Conservation (phyloP, 2,888 invertebrate genomes). For the Patella depressa region DNA sequence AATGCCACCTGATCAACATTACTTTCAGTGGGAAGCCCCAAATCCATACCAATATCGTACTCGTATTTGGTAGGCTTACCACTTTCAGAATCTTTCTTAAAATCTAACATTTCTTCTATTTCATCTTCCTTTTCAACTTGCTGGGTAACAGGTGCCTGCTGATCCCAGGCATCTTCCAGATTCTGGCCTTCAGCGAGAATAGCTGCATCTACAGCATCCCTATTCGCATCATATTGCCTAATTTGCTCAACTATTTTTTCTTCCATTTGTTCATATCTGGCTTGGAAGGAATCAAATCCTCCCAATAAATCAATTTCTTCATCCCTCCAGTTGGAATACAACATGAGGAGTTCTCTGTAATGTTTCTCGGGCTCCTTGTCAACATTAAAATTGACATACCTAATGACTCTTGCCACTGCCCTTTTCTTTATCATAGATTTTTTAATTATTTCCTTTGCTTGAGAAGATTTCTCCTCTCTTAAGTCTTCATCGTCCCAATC, state of each 20-base stretch:
- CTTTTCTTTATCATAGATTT: constrained; percentile 15
- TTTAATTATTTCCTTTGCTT: constrained; percentile 22
- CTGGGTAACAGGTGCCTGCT: constrained; percentile 26
- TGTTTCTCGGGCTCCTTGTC: constrained; percentile 47
- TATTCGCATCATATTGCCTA: constrained; percentile 30
- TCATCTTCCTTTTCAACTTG: background rate
- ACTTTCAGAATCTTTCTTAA: background rate
- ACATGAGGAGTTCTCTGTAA: constrained; percentile 52
- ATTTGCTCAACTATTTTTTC: constrained; percentile 23
- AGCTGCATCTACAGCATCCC: constrained; percentile 31
- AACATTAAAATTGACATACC: constrained; percentile 41
- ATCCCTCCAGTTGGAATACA: constrained; percentile 50
- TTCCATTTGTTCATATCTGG: constrained; percentile 1
- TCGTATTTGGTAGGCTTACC: constrained; percentile 30
- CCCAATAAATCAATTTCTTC: constrained; percentile 39
- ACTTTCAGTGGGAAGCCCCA: constrained; percentile 32
- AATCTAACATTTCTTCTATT: background rate
- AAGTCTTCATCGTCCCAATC: too few relatives aligned
- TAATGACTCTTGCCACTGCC: constrained; percentile 24
- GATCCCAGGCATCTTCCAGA: constrained; percentile 31
- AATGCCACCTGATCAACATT: constrained; percentile 9
- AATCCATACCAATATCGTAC: constrained; percentile 36
- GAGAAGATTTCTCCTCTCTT: constrained; percentile 13
- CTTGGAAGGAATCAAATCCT: background rate
- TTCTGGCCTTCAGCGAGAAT: constrained; percentile 25